Conservation (phyloP, 2,113 vertebrate genomes). For the Aphelocoma coerulescens region DNA sequence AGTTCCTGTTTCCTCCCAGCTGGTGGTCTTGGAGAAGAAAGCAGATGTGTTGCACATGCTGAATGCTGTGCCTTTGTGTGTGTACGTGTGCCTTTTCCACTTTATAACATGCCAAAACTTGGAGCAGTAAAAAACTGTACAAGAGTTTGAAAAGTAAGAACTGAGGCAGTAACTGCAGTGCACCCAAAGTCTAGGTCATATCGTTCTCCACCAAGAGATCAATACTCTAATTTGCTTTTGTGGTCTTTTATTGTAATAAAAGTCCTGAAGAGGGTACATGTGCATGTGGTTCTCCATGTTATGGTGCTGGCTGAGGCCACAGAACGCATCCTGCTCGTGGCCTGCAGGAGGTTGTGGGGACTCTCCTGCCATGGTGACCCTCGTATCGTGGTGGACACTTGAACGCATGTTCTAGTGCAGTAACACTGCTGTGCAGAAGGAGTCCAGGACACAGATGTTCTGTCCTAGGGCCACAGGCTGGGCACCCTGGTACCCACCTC, state of each 20-base stretch:
- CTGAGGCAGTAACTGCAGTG: neutral
- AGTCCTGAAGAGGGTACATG: neutral
- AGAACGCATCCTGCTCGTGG: neutral
- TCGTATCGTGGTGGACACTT: accelerated
- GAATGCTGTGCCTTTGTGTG: neutral
- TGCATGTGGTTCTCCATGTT: neutral
- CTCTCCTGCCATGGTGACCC: neutral
- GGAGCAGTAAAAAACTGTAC: neutral
- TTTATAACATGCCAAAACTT: neutral
- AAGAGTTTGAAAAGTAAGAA: neutral
- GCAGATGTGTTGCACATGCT: neutral
- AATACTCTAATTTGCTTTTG: neutral
- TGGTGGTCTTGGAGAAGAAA: neutral
- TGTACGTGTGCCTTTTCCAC: neutral
- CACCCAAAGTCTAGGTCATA: too few species aligned
- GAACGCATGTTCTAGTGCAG: neutral
- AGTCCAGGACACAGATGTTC: neutral
- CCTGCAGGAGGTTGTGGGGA: neutral
- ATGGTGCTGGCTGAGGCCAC: neutral
- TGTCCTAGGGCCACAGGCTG: neutral
- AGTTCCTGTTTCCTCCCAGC: neutral
- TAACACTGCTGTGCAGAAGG: neutral
- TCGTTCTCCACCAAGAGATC: neutral
- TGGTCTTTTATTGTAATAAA: neutral
- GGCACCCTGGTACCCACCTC: neutral